A percentile compares a stretch with the other conserved stretches of the same genome.
phyloP scores from a whole-genome alignment of 2,113 vertebrate genomes.

The Cottus gobio region DNA sequence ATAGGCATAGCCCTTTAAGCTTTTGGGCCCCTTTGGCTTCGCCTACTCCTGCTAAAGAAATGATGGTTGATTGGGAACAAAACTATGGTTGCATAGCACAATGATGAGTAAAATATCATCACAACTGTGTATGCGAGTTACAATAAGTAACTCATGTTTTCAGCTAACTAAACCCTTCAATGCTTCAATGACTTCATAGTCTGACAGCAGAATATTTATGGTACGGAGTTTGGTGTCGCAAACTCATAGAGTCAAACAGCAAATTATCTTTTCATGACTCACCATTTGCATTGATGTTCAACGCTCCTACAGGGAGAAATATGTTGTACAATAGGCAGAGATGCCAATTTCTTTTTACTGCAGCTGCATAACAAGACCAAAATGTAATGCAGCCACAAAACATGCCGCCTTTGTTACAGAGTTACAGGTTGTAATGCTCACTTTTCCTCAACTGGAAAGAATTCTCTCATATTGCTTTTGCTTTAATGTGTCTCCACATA shows the following conservation, averaged over 20 bases:
- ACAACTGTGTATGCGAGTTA: too few relatives aligned
- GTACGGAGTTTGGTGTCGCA: conserved; percentile 28
- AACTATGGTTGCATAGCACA: too few relatives aligned
- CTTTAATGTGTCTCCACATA: conserved; percentile 20
- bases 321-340: conserved; percentile 1
- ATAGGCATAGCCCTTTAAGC: too few relatives aligned
- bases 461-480: neutral
- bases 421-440: conserved; percentile 35
- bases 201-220: conserved; percentile 31
- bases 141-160: neutral
- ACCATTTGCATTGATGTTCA: conserved; percentile 27
- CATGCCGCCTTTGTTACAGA: conserved; percentile 7
- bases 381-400: neutral
- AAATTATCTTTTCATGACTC: conserved; percentile 41
- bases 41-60: too few relatives aligned
- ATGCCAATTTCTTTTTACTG: conserved; percentile 28
- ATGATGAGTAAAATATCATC: too few relatives aligned
- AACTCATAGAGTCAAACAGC: conserved; percentile 27
- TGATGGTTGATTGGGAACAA: too few relatives aligned
- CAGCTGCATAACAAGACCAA: conserved; percentile 12
- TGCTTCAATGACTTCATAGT: conserved; percentile 13
- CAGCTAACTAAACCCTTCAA: neutral
- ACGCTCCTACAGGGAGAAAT: conserved; percentile 2
- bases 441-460: conserved; percentile 22
- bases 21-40: too few relatives aligned